Percentiles rank a stretch among this genome's conserved stretches.
phyloP scores from a whole-genome alignment of 2,113 vertebrate species.

The Oryzias javanicus region DNA sequence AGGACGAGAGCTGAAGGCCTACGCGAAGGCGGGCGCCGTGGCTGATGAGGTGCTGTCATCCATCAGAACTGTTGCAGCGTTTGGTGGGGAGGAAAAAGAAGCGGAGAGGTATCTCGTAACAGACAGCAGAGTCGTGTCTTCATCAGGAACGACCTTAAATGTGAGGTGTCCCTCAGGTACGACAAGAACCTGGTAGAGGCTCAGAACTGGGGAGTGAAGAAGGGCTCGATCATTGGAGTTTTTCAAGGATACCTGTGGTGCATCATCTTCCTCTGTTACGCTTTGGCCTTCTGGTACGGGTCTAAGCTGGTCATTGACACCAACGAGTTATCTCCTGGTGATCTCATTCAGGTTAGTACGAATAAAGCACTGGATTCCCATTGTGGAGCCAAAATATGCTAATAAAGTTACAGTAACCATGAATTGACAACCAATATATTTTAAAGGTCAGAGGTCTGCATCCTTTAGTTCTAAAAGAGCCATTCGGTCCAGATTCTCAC shows the following conservation, averaged over 20 bases:
- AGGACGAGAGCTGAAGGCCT: slow-evolving; percentile 71
- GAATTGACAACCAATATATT: no score
- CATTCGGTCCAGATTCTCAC: no score
- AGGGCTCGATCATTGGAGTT: slow-evolving; percentile 68
- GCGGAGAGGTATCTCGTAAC: slow-evolving; percentile 62
- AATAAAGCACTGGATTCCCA: not conserved
- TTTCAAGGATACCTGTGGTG: slow-evolving; percentile 80
- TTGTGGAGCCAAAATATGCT: no score
- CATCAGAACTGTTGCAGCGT: slow-evolving; percentile 78
- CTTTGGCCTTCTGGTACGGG: slow-evolving; percentile 79
- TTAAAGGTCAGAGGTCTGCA: no score
- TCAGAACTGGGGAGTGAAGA: slow-evolving; percentile 77
- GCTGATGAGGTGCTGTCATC: slow-evolving; percentile 79
- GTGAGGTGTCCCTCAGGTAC: slow-evolving; percentile 64
- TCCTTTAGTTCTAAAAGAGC: no score
- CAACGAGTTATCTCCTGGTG: slow-evolving; percentile 74
- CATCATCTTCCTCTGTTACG: slow-evolving; percentile 77
- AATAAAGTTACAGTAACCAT: no score
- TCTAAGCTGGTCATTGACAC: slow-evolving; percentile 77
- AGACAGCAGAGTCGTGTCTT: not conserved
- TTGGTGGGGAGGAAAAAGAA: slow-evolving; percentile 78
- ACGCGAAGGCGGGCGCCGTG: slow-evolving; percentile 78
- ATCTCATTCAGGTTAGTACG: slow-evolving; percentile 72
- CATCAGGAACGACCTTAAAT: not conserved
- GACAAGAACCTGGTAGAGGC: slow-evolving; percentile 75